Conservation (phyloP, 1,140 invertebrate genomes). For the Theocolax elegans region DNA sequence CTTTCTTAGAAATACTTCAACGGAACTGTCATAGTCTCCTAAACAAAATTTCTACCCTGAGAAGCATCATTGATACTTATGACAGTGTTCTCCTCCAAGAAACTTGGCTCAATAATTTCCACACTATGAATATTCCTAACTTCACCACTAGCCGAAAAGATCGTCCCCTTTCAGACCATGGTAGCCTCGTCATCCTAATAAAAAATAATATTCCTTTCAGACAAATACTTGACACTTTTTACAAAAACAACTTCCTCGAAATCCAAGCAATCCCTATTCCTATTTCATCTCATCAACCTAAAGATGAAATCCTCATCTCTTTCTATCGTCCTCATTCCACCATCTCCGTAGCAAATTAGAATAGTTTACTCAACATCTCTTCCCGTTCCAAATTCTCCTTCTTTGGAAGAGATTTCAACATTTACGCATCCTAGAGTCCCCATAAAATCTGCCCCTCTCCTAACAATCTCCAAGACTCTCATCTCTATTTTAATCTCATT, state of each 20-base stretch:
- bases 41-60: neutral
- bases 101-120: neutral
- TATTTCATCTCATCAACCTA: no score
- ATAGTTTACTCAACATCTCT: neutral
- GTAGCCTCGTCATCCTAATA: neutral
- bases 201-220: slow-evolving; percentile 3
- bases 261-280: neutral
- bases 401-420: slow-evolving; percentile 3
- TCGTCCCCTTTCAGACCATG: neutral
- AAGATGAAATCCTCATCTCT: neutral
- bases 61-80: neutral
- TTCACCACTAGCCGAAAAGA: neutral
- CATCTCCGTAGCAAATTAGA: neutral
- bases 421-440: neutral
- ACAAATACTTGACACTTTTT: neutral
- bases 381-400: neutral
- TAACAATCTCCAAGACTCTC: neutral
- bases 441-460: neutral
- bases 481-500: neutral
- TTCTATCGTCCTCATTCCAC: neutral
- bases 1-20: no score
- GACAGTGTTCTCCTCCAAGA: neutral
- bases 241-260: neutral
- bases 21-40: no score
- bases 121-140: neutral